Evolutionary conservation across 1,140 invertebrate genomes (phyloP).

Genomic region (Saxidomus purpurata): DNA sequence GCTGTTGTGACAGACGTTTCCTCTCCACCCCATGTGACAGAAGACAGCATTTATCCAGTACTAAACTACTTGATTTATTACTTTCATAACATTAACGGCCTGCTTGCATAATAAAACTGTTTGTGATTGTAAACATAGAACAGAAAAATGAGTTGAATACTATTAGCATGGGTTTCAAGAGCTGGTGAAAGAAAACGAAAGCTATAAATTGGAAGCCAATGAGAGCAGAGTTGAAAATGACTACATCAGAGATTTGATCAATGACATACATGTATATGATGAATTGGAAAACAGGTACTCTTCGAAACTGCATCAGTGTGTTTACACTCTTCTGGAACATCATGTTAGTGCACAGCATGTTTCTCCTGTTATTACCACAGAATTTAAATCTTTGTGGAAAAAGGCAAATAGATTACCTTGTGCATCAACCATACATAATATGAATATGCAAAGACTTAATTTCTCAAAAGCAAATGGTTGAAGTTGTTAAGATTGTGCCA

Average conservation of each 20-base stretch:
- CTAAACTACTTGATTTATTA: no score
- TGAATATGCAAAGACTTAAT: conserved; percentile 31
- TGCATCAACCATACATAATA: conserved; percentile 31
- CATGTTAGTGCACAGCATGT: neutral
- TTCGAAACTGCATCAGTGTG: neutral
- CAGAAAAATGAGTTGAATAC: neutral
- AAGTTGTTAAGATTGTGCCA: neutral
- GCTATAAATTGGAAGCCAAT: neutral
- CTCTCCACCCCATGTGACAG: no score
- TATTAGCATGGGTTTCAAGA: neutral
- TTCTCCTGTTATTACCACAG: neutral
- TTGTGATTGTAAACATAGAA: neutral
- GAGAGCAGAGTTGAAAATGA: conserved; percentile 8
- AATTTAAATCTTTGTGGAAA: neutral
- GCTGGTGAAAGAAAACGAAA: neutral
- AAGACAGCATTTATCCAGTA: no score
- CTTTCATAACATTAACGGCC: no score
- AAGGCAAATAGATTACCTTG: neutral
- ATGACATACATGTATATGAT: conserved; percentile 2
- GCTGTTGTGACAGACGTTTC: no score
- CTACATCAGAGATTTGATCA: neutral
- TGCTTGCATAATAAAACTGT: no score
- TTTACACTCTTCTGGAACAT: neutral
- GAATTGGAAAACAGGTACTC: neutral
- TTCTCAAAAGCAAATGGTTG: conserved; percentile 29